Evolutionary conservation across 2,113 vertebrate species (phyloP), one percentile per base, ranked within the genome.

Genomic region (Chascanopsetta lugubris): DNA sequence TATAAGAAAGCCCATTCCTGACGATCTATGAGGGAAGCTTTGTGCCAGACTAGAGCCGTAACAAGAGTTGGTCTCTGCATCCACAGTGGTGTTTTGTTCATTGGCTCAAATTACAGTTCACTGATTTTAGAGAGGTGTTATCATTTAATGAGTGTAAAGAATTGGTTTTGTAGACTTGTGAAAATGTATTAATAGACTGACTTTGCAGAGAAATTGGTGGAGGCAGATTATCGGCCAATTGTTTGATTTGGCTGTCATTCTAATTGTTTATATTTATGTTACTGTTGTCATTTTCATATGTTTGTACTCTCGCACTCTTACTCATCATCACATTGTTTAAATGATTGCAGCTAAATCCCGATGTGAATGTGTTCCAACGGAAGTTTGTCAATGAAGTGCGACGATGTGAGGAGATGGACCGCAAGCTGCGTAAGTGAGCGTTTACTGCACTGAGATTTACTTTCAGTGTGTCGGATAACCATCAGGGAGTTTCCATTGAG

Each of bases 301-400:
- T n/a, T n/a, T n/a, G n/a, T n/a, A n/a, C n/a, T n/a, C n/a, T n/a
- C n/a, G n/a, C n/a, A n/a, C n/a, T n/a, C n/a, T n/a, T n/a, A n/a
- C n/a, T n/a, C n/a, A n/a, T n/a, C n/a, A n/a, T n/a, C n/a, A n/a
- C n/a, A 24, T 11, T 47, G 46, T 27, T 1, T 20, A 10, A 20
- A 4, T 68, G 43, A 13, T 45, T 64, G 27, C 87, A 99, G 97
- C 84, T 99, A 74, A 99, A 99, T 87, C 97, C 97, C 10, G 96
- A 98, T 63, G 96, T 99, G 61, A 99, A 99, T 32, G 96, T 98
- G 47, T 99, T 99, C 92, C 97, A 98, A 71, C 88, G 97, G 3
- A 99, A 99, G 85, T 99, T 98, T 86, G 97, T 99, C 22, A 99
- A 99, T 53, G 97, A 99, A 84, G 97, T 99, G 11, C 88, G 97